A percentile compares a stretch with the other conserved stretches of the same genome.
phyloP scores from a whole-genome alignment of 2,888 invertebrate species.

The Drosophila gaucha region DNA sequence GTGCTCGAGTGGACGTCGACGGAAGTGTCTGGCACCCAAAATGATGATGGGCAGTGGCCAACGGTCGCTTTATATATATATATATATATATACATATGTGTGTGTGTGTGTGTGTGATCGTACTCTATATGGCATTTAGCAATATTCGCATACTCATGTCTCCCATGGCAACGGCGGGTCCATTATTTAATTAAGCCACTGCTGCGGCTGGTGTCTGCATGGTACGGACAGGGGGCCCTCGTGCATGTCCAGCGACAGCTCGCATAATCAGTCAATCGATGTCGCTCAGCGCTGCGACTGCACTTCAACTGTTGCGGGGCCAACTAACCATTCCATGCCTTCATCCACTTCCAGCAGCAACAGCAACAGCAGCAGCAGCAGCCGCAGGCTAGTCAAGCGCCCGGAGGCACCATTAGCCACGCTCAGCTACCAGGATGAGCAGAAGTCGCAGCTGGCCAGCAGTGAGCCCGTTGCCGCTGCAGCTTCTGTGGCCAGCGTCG shows the following conservation, averaged over 20 bases:
- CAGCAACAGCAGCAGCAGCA: conserved; percentile 44
- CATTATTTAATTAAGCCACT: conserved; percentile 67
- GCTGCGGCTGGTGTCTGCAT: conserved; percentile 42
- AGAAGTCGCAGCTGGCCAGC: conserved; percentile 19
- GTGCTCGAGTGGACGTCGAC: conserved; percentile 34
- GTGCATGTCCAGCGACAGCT: conserved; percentile 24
- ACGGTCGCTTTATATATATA: no score
- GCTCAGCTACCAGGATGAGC: conserved; percentile 71
- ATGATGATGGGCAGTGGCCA: conserved; percentile 49
- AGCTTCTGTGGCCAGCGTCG: no score
- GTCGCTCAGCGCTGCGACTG: conserved; percentile 56
- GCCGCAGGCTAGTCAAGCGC: conserved; percentile 12
- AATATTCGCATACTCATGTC: no score
- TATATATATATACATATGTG: no score
- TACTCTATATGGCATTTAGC: no score
- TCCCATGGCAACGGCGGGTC: conserved; percentile 54
- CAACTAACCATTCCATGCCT: conserved; percentile 42
- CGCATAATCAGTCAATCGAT: conserved; percentile 57
- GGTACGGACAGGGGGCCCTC: conserved; percentile 31
- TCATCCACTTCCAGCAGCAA: conserved; percentile 47
- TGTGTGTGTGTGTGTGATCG: no score
- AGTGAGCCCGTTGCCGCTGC: conserved; percentile 9
- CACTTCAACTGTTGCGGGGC: conserved; percentile 13
- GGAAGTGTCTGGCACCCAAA: conserved; percentile 72
- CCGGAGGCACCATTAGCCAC: conserved; percentile 50